phyloP scores from a whole-genome alignment of 92 coral and sea anemone species.

The Virgularia gustaviana region DNA sequence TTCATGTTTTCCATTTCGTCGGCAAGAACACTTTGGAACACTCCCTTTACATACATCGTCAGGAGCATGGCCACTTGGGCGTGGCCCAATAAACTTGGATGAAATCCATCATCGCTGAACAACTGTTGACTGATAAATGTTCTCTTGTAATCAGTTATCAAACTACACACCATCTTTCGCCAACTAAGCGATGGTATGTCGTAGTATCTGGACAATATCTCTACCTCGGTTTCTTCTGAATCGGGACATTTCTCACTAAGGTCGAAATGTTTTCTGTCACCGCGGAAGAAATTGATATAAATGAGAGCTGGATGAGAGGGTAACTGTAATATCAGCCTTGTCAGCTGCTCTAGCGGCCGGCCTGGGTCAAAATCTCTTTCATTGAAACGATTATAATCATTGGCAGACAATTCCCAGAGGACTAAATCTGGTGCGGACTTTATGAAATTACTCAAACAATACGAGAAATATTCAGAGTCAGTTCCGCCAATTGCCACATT shows the following conservation, averaged over 20 bases:
- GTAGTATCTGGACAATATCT: conserved; percentile 73
- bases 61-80: conserved; percentile 85
- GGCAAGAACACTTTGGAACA: conserved; percentile 70
- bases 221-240: conserved; percentile 91
- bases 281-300: conserved; percentile 83
- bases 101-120: conserved; percentile 92
- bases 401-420: conserved; percentile 95
- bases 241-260: conserved; percentile 79
- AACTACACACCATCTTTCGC: conserved; percentile 84
- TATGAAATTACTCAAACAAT: conserved; percentile 83
- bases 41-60: conserved; percentile 76
- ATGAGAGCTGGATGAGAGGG: conserved; percentile 90
- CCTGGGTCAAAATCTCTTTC: conserved; percentile 80
- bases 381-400: conserved; percentile 75
- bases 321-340: conserved; percentile 72
- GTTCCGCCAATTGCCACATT: conserved; percentile 91
- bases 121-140: conserved; percentile 34
- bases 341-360: conserved; percentile 80
- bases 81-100: conserved; percentile 92
- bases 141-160: conserved; percentile 45
- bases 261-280: conserved; percentile 71
- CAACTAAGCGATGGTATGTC: conserved; percentile 85
- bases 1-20: conserved; percentile 30
- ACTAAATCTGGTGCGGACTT: conserved; percentile 72
- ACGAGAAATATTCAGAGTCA: conserved; percentile 94